phyloP scores from a whole-genome alignment of 2,888 invertebrate species.

The Mycalesis mineus region DNA sequence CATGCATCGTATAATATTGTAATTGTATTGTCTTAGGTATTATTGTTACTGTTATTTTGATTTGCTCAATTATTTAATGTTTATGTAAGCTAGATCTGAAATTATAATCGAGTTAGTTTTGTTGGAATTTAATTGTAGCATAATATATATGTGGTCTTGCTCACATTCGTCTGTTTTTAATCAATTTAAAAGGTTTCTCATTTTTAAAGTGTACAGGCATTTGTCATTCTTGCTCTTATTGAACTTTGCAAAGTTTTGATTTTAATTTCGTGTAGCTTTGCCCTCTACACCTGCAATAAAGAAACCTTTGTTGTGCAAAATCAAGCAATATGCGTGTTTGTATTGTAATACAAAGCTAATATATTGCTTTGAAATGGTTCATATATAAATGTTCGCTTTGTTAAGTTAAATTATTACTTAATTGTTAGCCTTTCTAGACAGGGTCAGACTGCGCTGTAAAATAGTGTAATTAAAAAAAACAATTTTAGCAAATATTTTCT shows the following conservation, averaged over 20 bases:
- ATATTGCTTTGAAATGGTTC: constrained; percentile 11
- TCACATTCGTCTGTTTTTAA: background rate
- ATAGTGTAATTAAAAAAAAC: constrained; percentile 59
- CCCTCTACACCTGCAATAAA: no score
- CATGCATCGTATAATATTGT: constrained; percentile 49
- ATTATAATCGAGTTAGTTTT: constrained; percentile 56
- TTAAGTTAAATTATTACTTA: constrained; percentile 15
- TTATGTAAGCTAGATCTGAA: constrained; percentile 65
- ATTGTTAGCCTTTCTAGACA: constrained; percentile 71
- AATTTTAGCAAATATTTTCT: constrained; percentile 64
- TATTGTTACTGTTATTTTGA: constrained; percentile 75
- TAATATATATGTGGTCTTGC: constrained; percentile 16
- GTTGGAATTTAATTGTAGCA: constrained; percentile 35
- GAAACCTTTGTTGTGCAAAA: background rate
- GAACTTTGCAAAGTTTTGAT: no score
- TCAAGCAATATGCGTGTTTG: background rate
- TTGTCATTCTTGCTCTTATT: no score
- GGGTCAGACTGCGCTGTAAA: constrained; percentile 68
- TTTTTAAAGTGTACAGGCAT: background rate
- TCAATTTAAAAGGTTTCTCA: background rate
- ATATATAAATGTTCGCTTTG: constrained; percentile 16
- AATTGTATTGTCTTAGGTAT: constrained; percentile 62
- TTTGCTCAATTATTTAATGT: constrained; percentile 76
- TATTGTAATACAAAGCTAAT: background rate
- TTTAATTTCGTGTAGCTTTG: background rate